Conservation (phyloP, 2,113 vertebrate species). For the Tamias sibiricus region DNA sequence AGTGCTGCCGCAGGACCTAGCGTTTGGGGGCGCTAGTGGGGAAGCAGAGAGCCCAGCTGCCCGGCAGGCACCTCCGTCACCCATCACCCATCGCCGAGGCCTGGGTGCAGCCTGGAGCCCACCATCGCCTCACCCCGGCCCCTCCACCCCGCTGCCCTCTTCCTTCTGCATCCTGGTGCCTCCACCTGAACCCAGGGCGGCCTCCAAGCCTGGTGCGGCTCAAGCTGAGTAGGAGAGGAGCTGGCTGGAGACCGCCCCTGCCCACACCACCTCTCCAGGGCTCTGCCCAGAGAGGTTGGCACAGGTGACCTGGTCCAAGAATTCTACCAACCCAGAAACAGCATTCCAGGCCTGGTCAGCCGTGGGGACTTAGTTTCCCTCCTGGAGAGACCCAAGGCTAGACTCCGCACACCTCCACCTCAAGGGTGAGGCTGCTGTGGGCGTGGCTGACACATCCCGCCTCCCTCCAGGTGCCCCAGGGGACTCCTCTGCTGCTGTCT, state of each 20-base stretch:
- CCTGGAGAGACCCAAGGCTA: neutral
- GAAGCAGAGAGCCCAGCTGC: neutral
- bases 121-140: accelerated
- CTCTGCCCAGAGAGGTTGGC: slow-evolving; percentile 80
- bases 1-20: accelerated
- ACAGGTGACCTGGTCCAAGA: slow-evolving; percentile 80
- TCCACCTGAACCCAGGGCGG: slow-evolving; percentile 84
- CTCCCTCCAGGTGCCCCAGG: neutral
- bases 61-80: neutral
- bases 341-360: neutral
- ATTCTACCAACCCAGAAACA: slow-evolving; percentile 49
- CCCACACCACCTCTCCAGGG: neutral
- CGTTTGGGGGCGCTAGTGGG: accelerated
- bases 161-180: slow-evolving; percentile 89
- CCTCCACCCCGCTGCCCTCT: accelerated
- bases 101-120: neutral
- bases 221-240: too few relatives aligned
- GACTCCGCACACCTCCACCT: neutral
- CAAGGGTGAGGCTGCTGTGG: accelerated
- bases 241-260: too few relatives aligned
- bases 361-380: neutral
- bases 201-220: too few relatives aligned
- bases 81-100: neutral
- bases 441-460: neutral
- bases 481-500: neutral